Conservation (phyloP, 2,888 invertebrate species). For the Trachelus tabidus region DNA sequence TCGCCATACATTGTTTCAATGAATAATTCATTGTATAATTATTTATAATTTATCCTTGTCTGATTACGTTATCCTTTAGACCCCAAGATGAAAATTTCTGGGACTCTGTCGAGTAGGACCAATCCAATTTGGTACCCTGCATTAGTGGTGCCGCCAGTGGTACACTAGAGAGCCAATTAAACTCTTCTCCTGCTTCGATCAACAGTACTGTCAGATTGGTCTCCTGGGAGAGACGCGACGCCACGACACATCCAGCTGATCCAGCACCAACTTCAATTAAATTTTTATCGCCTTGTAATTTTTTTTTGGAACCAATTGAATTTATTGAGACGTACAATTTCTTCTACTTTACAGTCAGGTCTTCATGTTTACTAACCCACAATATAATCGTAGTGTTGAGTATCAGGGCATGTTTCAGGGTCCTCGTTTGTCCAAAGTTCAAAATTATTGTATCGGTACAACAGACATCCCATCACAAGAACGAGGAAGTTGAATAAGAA, state of each 20-base stretch:
- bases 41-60: constrained; percentile 2
- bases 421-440: neutral
- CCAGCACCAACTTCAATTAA: constrained; percentile 76
- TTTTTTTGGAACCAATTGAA: neutral
- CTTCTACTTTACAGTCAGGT: neutral
- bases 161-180: constrained; percentile 74
- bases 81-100: constrained; percentile 77
- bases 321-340: neutral
- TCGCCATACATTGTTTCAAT: neutral
- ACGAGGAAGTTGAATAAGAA: neutral
- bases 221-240: constrained; percentile 73
- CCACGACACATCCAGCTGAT: constrained; percentile 78
- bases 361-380: neutral
- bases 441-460: neutral
- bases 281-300: neutral
- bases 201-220: constrained; percentile 71
- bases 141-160: constrained; percentile 77
- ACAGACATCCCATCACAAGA: neutral
- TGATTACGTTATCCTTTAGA: constrained; percentile 71
- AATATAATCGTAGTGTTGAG: neutral
- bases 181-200: constrained; percentile 78
- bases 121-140: constrained; percentile 76
- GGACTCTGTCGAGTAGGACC: constrained; percentile 74
- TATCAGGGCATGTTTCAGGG: neutral
- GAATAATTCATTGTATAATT: neutral